Base-by-base conservation (phyloP, 2,113 vertebrate species). In the Eolophus roseicapilla region DNA sequence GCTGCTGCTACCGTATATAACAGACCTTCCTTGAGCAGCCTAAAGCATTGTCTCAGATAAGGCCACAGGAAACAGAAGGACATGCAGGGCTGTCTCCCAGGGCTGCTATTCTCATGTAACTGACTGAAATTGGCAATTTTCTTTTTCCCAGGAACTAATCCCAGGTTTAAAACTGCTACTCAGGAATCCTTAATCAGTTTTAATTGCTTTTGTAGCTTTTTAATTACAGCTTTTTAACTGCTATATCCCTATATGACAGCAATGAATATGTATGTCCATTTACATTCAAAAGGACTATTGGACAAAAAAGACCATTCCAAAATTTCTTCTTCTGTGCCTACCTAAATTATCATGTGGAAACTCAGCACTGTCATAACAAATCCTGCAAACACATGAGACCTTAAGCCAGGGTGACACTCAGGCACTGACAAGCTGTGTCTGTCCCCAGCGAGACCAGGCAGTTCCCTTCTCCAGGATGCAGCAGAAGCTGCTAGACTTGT, bases 41-140 rank as follows among this genome's bases (percentile, higher is more conserved):
- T 65, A 71, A 79, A 71, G 33, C 11, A 14, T 10, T 1, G 0
- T 12, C 5, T 1, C 55, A 55, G 28, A 4, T 46, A 88, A 10
- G 11, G 68, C 6, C 23, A 19, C 0, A 33, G 63, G 35, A 75
- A 75, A 31, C 17, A 80, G 39, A 69, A 9, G 10, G 33, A 39
- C 20, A 52, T 0, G 8, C 15, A 20, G 39, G 19, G 39, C 60
- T 67, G 10, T 64, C n/a, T 55, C 33, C 12, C 46, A 44, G 11
- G 6, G 6, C 5, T 55, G 27, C 10, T 49, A 47, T 44, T 84
- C 29, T 81, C 31, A 15, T 28, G 6, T 27, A 55, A 78, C 9
- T n/a, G 31, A 70, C 21, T 27, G 50, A 76, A 84, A 70, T 55
- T 23, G 16, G 50, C 10, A 71, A 78, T 25, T 31, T 49, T 33